A percentile compares a stretch with the other conserved stretches of the same genome.
These are phyloP conservation scores for Pollenia labialis DNA, from an alignment of 2,888 invertebrate genomes.

Conservation along the genomic window DNA sequence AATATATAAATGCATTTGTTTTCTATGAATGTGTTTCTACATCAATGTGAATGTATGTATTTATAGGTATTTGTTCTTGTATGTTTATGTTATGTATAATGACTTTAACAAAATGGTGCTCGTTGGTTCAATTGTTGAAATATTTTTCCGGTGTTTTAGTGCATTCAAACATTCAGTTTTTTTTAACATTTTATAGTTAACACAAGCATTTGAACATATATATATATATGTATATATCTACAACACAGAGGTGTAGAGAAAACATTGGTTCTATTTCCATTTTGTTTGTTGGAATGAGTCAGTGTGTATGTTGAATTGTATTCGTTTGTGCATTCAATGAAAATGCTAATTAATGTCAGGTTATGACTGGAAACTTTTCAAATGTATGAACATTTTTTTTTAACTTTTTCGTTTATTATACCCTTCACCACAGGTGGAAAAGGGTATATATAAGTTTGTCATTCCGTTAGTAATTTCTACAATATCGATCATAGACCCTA, in stretches of 20 bases:
- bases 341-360: conserved; percentile 67
- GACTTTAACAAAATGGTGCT: conserved; percentile 56
- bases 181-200: background rate
- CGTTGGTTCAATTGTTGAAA: conserved; percentile 59
- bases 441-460: too few species aligned
- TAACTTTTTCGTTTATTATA: background rate
- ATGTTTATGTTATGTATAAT: conserved; percentile 32
- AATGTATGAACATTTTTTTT: conserved; percentile 20
- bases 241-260: conserved; percentile 35
- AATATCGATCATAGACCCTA: too few species aligned
- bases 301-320: conserved; percentile 25
- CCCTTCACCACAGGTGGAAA: too few species aligned
- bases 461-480: too few species aligned
- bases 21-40: background rate
- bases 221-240: background rate
- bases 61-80: conserved; percentile 1
- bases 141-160: conserved; percentile 62
- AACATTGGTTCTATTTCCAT: conserved; percentile 36
- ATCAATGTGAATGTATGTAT: background rate
- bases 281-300: background rate
- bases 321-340: conserved; percentile 37
- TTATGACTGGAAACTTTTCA: conserved; percentile 57
- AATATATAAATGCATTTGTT: conserved; percentile 8
- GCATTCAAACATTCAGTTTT: conserved; percentile 26
- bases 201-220: too few species aligned